A percentile compares a stretch with the other conserved stretches of the same genome.
phyloP scores from a whole-genome alignment of 1,140 invertebrate species.

The Lamellibrachia luymesi region DNA sequence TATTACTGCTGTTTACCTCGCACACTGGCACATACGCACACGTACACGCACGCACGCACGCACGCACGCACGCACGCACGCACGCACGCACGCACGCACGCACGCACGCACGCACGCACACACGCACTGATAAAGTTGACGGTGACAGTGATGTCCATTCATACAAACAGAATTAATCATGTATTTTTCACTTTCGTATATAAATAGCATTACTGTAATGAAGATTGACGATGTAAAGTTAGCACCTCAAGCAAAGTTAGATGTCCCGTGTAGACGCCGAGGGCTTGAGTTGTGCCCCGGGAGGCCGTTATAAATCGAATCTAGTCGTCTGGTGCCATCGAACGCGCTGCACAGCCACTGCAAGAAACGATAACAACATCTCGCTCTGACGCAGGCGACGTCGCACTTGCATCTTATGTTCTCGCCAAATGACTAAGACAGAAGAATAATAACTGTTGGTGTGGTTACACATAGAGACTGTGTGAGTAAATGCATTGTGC shows the following conservation, averaged over 20 bases:
- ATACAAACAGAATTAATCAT: background rate
- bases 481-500: too few species aligned
- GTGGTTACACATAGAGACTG: too few species aligned
- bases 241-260: background rate
- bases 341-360: too few species aligned
- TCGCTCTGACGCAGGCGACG: too few species aligned
- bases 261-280: background rate
- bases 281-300: too few species aligned
- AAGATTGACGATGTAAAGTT: background rate
- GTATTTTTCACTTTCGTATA: background rate
- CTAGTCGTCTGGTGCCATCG: too few species aligned
- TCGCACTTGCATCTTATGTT: too few species aligned
- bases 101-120: background rate
- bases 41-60: background rate
- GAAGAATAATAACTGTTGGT: too few species aligned
- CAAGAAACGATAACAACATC: too few species aligned
- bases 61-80: background rate
- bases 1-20: background rate
- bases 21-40: background rate
- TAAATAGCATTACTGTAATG: background rate
- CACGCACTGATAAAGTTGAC: background rate
- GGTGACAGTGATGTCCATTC: background rate
- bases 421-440: too few species aligned
- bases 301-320: too few species aligned
- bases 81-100: background rate